Percentiles rank a stretch among this genome's conserved stretches.
Conservation (phyloP, 2,113 vertebrate genomes). For the Alouatta palliata region DNA sequence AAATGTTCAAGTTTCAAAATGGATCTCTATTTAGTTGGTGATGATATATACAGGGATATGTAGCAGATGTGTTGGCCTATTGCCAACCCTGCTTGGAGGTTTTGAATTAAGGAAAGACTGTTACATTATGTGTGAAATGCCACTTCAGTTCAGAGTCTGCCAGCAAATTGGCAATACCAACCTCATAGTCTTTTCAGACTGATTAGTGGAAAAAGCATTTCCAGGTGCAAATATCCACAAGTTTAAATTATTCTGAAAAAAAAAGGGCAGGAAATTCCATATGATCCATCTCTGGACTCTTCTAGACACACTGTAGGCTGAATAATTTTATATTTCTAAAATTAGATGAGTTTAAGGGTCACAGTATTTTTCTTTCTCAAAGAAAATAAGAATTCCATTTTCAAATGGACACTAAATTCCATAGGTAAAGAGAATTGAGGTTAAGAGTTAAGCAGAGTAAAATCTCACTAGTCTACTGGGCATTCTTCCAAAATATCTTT, state of each 20-base stretch:
- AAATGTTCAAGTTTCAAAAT: slow-evolving; percentile 63
- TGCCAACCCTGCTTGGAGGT: slow-evolving; percentile 49
- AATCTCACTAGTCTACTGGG: background rate
- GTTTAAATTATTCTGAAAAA: slow-evolving; percentile 33
- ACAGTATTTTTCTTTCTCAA: slow-evolving; percentile 26
- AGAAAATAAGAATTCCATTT: background rate
- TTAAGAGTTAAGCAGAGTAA: background rate
- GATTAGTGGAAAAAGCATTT: slow-evolving; percentile 64
- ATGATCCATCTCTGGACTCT: background rate
- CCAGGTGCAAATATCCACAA: slow-evolving; percentile 55
- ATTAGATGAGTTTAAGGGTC: background rate
- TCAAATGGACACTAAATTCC: background rate
- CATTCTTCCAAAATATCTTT: background rate
- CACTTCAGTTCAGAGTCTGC: slow-evolving; percentile 56
- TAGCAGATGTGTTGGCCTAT: slow-evolving; percentile 59
- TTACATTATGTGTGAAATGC: slow-evolving; percentile 64
- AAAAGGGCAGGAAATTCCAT: background rate
- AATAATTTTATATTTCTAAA: slow-evolving; percentile 38
- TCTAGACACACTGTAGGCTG: background rate
- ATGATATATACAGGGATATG: slow-evolving; percentile 55
- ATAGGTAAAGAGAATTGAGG: background rate
- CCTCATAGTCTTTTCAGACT: slow-evolving; percentile 35
- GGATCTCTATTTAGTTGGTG: slow-evolving; percentile 65
- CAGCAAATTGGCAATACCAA: slow-evolving; percentile 47
- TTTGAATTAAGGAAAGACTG: slow-evolving; percentile 49